A percentile compares a stretch with the other conserved stretches of the same genome.
phyloP scores from a whole-genome alignment of 2,888 invertebrate genomes.

The Pollenia amentaria region DNA sequence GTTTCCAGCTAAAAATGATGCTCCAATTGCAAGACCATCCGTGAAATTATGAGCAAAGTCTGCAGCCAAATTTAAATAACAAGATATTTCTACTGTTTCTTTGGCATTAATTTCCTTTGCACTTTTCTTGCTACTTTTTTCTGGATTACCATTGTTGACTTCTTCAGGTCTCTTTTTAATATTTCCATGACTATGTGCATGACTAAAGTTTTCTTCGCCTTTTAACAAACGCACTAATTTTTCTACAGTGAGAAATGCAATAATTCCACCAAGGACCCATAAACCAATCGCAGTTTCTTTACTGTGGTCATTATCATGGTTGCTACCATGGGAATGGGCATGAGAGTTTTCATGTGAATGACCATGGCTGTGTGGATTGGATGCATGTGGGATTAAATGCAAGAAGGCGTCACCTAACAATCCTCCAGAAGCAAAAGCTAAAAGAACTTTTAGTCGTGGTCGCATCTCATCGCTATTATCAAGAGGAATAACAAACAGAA shows the following conservation, averaged over 20 bases:
- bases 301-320: constrained; percentile 86
- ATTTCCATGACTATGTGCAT: constrained; percentile 78
- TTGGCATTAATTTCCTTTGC: constrained; percentile 83
- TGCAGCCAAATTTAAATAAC: constrained; percentile 98
- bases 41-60: constrained; percentile 99
- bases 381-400: constrained; percentile 98
- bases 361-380: constrained; percentile 86
- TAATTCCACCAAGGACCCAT: constrained; percentile 97
- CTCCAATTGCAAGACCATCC: constrained; percentile 99
- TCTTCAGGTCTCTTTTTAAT: constrained; percentile 74
- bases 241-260: constrained; percentile 96
- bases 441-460: constrained; percentile 93
- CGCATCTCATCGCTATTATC: constrained; percentile 93
- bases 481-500: constrained; percentile 96
- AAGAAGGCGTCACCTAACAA: constrained; percentile 99
- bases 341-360: constrained; percentile 85
- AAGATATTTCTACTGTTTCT: constrained; percentile 90
- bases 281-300: constrained; percentile 96
- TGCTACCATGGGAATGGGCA: constrained; percentile 81
- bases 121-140: constrained; percentile 75
- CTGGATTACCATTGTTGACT: constrained; percentile 59
- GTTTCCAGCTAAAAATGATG: constrained; percentile 96
- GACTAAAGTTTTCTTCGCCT: constrained; percentile 87
- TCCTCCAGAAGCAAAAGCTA: constrained; percentile 98
- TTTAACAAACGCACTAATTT: constrained; percentile 95